A percentile compares a stretch with the other conserved stretches of the same genome.
Conservation (phyloP, 2,888 invertebrate genomes). For the Pimpla rufipes region DNA sequence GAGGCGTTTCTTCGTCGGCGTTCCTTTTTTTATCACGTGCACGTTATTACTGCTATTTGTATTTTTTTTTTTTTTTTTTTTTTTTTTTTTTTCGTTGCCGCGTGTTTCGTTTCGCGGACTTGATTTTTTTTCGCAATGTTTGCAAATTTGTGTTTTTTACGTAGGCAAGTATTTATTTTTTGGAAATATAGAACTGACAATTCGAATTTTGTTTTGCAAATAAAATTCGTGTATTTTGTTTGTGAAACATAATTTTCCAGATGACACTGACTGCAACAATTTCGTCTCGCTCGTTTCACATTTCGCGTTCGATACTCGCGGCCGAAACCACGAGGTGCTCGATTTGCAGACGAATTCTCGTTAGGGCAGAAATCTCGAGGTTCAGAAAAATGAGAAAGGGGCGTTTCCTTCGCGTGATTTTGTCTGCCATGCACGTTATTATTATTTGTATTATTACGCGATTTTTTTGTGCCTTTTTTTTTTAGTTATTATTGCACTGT, state of each 20-base stretch:
- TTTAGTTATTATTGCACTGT: slow-evolving; percentile 2
- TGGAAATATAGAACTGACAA: too few species aligned
- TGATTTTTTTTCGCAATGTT: too few species aligned
- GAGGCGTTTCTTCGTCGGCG: background rate
- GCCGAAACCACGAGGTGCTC: background rate
- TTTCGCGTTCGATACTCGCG: background rate
- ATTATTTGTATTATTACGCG: background rate
- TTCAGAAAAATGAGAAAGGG: background rate
- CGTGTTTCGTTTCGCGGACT: background rate
- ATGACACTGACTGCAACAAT: too few species aligned
- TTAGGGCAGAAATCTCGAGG: slow-evolving; percentile 13
- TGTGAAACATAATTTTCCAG: too few species aligned
- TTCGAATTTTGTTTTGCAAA: too few species aligned
- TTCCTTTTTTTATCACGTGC: background rate
- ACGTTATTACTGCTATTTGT: background rate
- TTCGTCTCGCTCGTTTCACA: too few species aligned
- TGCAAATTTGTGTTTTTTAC: too few species aligned
- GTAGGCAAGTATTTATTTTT: too few species aligned
- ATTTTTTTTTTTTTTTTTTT: background rate
- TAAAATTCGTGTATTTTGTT: too few species aligned
- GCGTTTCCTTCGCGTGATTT: background rate
- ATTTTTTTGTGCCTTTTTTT: background rate
- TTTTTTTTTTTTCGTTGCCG: background rate
- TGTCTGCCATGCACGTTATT: background rate
- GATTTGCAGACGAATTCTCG: slow-evolving; percentile 14